phyloP scores from a whole-genome alignment of 2,888 invertebrate species.

The Diarsia dahlii region DNA sequence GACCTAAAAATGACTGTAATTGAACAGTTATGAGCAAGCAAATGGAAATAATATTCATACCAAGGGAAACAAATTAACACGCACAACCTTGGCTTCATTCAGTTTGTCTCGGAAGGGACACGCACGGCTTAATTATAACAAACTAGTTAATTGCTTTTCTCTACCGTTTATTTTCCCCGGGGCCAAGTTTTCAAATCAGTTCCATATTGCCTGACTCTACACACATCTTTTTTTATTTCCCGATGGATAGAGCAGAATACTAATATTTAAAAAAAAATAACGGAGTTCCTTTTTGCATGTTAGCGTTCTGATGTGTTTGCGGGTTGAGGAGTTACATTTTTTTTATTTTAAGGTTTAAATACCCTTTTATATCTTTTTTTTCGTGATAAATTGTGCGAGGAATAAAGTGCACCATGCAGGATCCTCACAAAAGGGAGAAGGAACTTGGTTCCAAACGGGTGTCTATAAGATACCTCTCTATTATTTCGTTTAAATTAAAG shows the following conservation, averaged over 20 bases:
- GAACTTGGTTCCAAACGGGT: too few species aligned
- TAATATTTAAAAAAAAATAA: neutral
- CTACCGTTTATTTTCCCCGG: conserved; percentile 27
- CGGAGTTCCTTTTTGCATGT: too few species aligned
- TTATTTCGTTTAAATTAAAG: neutral
- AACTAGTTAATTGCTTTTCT: conserved; percentile 47
- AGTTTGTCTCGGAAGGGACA: conserved; percentile 35
- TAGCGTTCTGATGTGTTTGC: too few species aligned
- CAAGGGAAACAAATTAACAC: conserved; percentile 39
- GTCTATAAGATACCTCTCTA: too few species aligned
- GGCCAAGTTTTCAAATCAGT: conserved; percentile 20
- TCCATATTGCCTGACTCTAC: conserved; percentile 17
- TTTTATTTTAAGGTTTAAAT: too few species aligned
- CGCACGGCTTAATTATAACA: conserved; percentile 44
- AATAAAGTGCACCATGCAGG: too few species aligned
- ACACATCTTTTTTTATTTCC: neutral
- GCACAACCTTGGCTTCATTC: conserved; percentile 30
- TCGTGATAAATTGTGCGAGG: too few species aligned
- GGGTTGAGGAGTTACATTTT: too few species aligned
- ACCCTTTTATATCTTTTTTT: too few species aligned
- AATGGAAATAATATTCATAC: conserved; percentile 23
- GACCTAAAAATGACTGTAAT: conserved; percentile 5
- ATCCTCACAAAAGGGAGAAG: too few species aligned
- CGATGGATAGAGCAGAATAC: neutral
- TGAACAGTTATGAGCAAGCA: conserved; percentile 14